phyloP scores from a whole-genome alignment of 2,888 invertebrate species.

The Ormyrus nitidulus region DNA sequence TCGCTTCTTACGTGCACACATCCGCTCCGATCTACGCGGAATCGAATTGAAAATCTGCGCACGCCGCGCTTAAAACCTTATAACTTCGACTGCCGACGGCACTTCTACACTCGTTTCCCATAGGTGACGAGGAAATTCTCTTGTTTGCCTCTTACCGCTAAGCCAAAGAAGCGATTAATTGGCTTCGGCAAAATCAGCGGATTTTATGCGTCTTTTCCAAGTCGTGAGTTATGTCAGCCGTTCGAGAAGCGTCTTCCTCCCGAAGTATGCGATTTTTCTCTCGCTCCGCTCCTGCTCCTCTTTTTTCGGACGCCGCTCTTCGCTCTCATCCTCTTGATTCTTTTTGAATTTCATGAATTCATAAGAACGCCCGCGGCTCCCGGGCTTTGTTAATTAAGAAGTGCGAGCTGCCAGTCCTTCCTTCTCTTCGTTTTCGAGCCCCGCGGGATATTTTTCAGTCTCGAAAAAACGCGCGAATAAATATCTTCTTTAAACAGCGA shows the following conservation, averaged over 20 bases:
- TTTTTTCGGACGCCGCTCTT: background rate
- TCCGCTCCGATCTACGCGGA: conserved; percentile 21
- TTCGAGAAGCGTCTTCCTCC: conserved; percentile 7
- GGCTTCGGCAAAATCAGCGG: conserved; percentile 39
- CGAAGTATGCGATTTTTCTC: conserved; percentile 46
- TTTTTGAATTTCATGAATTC: conserved; percentile 53
- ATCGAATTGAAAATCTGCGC: conserved; percentile 44
- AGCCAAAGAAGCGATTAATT: conserved; percentile 36
- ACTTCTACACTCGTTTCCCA: conserved; percentile 18
- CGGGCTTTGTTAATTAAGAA: conserved; percentile 53
- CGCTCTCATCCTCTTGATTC: conserved; percentile 12
- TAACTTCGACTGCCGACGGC: background rate
- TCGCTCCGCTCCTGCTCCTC: background rate
- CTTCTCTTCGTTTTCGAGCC: background rate
- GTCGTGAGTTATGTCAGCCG: conserved; percentile 36
- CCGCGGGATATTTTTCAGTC: conserved; percentile 14
- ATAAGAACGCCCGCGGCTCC: conserved; percentile 47
- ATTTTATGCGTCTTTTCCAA: conserved; percentile 32
- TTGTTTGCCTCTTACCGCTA: background rate
- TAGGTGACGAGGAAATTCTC: conserved; percentile 7
- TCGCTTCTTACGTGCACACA: background rate
- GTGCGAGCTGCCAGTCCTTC: conserved; percentile 5
- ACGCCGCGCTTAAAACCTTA: conserved; percentile 11
- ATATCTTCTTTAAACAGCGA: conserved; percentile 45
- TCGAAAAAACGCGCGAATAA: conserved; percentile 4